A percentile compares a stretch with the other conserved stretches of the same genome.
These are phyloP conservation scores for Tor tambroides DNA, from an alignment of 2,113 vertebrate species.

Conservation along the genomic window DNA sequence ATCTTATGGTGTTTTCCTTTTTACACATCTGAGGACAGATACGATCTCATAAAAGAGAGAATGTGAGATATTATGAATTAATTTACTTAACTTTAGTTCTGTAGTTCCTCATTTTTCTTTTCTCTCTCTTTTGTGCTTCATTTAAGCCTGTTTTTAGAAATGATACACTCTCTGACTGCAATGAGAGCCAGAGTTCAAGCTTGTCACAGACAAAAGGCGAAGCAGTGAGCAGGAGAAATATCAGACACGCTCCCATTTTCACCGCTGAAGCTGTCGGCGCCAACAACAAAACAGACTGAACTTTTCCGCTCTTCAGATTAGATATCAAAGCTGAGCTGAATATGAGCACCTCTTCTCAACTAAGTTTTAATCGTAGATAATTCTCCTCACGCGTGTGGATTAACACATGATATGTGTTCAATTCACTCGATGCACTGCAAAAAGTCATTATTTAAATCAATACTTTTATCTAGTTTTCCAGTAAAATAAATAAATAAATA, in stretches of 20 bases:
- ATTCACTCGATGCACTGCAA: neutral
- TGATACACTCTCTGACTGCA: conserved; percentile 70
- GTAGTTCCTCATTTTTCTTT: conserved; percentile 60
- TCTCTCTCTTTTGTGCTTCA: conserved; percentile 61
- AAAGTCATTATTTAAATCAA: neutral
- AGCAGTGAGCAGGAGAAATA: conserved; percentile 66
- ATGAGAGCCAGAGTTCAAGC: conserved; percentile 67
- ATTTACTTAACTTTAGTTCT: conserved; percentile 74
- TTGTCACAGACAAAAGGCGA: conserved; percentile 63
- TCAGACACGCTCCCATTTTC: conserved; percentile 71
- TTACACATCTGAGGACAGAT: conserved; percentile 80
- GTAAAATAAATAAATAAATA: neutral
- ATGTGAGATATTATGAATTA: conserved; percentile 76
- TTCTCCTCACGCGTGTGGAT: conserved; percentile 59
- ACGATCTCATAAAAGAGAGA: conserved; percentile 68
- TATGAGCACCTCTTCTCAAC: conserved; percentile 51
- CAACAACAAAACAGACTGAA: conserved; percentile 67
- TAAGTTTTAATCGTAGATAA: conserved; percentile 65
- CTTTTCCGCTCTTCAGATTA: conserved; percentile 66
- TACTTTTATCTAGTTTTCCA: neutral
- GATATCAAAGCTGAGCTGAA: conserved; percentile 64
- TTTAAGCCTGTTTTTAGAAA: conserved; percentile 68
- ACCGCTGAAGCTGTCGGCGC: conserved; percentile 69
- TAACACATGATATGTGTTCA: neutral
- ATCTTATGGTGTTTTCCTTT: conserved; percentile 78